phyloP scores from a whole-genome alignment of 2,113 vertebrate species.

The Bostrychus sinensis region DNA sequence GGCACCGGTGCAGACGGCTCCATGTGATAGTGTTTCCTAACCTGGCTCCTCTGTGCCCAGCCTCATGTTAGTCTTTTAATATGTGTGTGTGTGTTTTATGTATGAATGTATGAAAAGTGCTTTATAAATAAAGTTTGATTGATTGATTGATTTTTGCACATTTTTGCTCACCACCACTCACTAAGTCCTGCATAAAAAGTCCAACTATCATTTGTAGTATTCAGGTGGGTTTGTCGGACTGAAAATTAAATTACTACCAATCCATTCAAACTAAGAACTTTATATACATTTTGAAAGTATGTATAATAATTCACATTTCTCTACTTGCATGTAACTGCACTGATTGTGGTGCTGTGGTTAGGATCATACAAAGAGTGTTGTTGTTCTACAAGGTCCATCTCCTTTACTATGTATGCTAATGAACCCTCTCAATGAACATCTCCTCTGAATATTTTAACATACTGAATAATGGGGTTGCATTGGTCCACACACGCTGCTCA shows the following conservation, averaged over 20 bases:
- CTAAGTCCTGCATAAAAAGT: too few relatives aligned
- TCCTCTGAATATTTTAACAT: conserved; percentile 52
- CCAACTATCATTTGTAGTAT: too few relatives aligned
- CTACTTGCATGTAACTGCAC: too few relatives aligned
- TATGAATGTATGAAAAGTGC: too few relatives aligned
- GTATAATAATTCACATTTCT: not conserved
- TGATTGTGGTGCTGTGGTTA: not conserved
- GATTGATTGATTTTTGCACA: too few relatives aligned
- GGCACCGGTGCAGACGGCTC: too few relatives aligned
- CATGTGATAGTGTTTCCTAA: too few relatives aligned
- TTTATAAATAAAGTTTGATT: too few relatives aligned
- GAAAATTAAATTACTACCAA: not conserved
- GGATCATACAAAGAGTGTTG: not conserved
- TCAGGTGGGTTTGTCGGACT: conserved; percentile 25
- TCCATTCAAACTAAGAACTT: not conserved
- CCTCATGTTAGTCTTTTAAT: too few relatives aligned
- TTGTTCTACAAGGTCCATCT: conserved; percentile 16
- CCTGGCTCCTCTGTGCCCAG: too few relatives aligned
- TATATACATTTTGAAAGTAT: not conserved
- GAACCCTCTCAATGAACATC: conserved; percentile 28
- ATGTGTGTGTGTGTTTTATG: too few relatives aligned
- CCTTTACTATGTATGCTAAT: conserved; percentile 47
- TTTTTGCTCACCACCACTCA: too few relatives aligned
- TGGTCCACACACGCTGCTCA: conserved; percentile 39
- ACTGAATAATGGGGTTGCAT: conserved; percentile 40